Evolutionary conservation across 2,797 vertebrate genomes (phyloP).

Genomic region (Sebastes wilsoni): DNA sequence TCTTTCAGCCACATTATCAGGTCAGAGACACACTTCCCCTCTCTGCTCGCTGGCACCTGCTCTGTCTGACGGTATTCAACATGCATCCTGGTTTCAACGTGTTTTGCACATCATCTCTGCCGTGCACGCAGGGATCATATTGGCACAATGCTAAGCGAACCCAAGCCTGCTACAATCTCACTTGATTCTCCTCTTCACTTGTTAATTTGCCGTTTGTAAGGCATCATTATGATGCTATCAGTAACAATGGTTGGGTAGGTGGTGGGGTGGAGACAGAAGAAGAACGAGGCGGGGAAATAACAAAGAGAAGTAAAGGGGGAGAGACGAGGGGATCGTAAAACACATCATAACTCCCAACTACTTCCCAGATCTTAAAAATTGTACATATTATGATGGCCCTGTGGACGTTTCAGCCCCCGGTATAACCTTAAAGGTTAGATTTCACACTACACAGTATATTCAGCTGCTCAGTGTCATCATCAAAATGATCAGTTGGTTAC

Average conservation of each 20-base stretch:
- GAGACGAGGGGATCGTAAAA: slow-evolving; percentile 15
- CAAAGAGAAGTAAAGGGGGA: neutral
- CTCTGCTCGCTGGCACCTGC: slow-evolving; percentile 24
- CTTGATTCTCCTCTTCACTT: neutral
- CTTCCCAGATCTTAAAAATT: slow-evolving; percentile 16
- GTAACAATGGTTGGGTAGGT: neutral
- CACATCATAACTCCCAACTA: neutral
- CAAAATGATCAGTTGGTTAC: slow-evolving; percentile 20
- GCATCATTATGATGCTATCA: slow-evolving; percentile 24
- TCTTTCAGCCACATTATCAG: slow-evolving; percentile 48
- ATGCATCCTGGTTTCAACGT: slow-evolving; percentile 13
- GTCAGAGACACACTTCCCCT: slow-evolving; percentile 45
- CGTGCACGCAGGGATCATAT: slow-evolving; percentile 15
- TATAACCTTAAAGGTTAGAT: slow-evolving; percentile 11
- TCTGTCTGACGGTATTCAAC: slow-evolving; percentile 20
- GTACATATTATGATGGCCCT: neutral
- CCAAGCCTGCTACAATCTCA: neutral
- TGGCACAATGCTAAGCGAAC: neutral
- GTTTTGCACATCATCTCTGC: slow-evolving; percentile 34
- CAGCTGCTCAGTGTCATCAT: slow-evolving; percentile 13
- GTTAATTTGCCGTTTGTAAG: neutral
- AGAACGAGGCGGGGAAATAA: neutral
- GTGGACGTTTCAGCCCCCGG: neutral
- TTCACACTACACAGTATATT: slow-evolving; percentile 6
- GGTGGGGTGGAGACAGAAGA: neutral